Base-by-base conservation (phyloP, 2,113 vertebrate genomes). In the Corvus hawaiiensis region DNA sequence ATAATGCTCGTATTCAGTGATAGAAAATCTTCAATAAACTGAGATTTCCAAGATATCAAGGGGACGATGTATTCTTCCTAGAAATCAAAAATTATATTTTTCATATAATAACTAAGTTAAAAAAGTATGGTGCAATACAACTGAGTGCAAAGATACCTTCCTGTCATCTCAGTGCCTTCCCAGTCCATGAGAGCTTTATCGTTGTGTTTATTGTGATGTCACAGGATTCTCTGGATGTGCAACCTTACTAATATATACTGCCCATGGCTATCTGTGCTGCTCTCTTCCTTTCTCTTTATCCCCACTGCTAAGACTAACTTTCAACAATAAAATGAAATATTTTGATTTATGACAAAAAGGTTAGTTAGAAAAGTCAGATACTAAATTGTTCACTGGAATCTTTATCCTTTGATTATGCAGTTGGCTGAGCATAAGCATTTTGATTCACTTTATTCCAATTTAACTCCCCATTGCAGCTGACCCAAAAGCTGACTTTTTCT, bases 361-460 rank as follows among this genome's bases (percentile, higher is more conserved):
- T 77, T 93, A 95, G 83, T 87, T 83, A 75, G 71, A 81, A 77
- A 94, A 91, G 55, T 48, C 87, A 58, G 48, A 88, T 87, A 46
- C 46, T 96, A 87, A 91, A 95, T 89, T 96, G 46, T 84, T 93
- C 84, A 84, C 54, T 87, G 30, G 61, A 97, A 86, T 96, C 55
- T 89, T 95, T 81, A 89, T 93, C 76, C 66, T 97, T 91, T 95
- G 87, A 94, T 90, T 97, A 79, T 91, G 24, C 67, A 92, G 73
- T 77, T 96, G 73, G 73, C n/a, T 92, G 73, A 96, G 84, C 51
- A 96, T 94, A 94, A 97, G 28, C 27, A 61, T 96, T 97, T 90
- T 88, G 44, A 52, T 95, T 97, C 56, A 87, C 87, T 96, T 81
- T 93, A 64, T 92, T 96, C 63, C 37, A 87, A 56, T 90, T 95